Conservation (phyloP, 2,888 invertebrate species). For the Epirrhoe alternata region DNA sequence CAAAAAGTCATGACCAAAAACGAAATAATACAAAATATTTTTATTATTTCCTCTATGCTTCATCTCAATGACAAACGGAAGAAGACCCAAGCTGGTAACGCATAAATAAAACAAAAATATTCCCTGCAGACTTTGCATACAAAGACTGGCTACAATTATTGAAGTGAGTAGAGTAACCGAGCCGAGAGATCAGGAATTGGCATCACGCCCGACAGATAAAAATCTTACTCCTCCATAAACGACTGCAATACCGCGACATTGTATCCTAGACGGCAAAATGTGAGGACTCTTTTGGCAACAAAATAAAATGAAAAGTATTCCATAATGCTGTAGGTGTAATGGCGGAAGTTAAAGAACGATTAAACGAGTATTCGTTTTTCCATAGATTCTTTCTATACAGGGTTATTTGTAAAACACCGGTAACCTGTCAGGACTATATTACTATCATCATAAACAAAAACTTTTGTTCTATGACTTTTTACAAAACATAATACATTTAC, state of each 20-base stretch:
- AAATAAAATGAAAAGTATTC: neutral
- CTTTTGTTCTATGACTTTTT: no score
- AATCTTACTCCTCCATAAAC: conserved; percentile 32
- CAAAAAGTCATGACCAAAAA: no score
- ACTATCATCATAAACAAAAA: no score
- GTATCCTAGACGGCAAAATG: conserved; percentile 5
- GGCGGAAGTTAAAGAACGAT: neutral
- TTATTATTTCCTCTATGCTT: neutral
- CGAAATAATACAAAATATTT: no score
- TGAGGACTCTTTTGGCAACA: conserved; percentile 4
- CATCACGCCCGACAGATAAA: conserved; percentile 33
- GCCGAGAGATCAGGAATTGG: conserved; percentile 26
- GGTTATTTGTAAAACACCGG: no score
- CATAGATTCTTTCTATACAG: no score
- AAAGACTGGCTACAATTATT: conserved; percentile 9
- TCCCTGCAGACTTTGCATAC: conserved; percentile 5
- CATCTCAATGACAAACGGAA: neutral
- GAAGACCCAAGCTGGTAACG: neutral
- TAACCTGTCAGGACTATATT: no score
- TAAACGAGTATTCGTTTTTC: no score
- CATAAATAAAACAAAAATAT: neutral
- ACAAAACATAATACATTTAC: no score
- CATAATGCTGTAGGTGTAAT: neutral
- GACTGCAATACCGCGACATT: conserved; percentile 29
- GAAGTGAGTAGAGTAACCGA: conserved; percentile 14